These are phyloP conservation scores for Drosophila barbarae DNA, from an alignment of 2,888 invertebrate species.

Conservation along the genomic window DNA sequence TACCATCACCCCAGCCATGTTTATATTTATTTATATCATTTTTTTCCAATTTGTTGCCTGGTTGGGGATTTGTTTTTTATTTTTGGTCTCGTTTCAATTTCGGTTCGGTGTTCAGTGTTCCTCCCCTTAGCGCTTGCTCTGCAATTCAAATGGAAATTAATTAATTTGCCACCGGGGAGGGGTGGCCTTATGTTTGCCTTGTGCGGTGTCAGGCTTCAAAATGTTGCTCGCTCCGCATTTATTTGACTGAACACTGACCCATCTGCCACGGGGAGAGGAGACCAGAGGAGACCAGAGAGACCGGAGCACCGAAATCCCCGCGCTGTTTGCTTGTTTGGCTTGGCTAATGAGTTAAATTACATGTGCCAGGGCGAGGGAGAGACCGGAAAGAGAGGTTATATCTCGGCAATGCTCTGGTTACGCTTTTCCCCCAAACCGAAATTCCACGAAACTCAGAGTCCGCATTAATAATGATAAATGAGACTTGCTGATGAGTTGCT, in stretches of 20 bases:
- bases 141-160: conserved; percentile 66
- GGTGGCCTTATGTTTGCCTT: conserved; percentile 36
- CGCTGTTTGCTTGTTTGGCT: conserved; percentile 34
- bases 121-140: conserved; percentile 29
- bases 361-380: conserved; percentile 26
- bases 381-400: neutral
- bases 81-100: conserved; percentile 22
- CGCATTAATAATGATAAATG: conserved; percentile 37
- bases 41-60: conserved; percentile 12
- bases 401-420: conserved; percentile 3
- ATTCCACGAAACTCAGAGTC: conserved; percentile 5
- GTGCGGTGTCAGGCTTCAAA: conserved; percentile 47
- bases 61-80: neutral
- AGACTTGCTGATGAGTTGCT: conserved; percentile 28
- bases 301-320: neutral
- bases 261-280: neutral
- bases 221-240: conserved; percentile 27
- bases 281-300: neutral
- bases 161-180: conserved; percentile 51
- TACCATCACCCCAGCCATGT: neutral
- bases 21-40: conserved; percentile 32
- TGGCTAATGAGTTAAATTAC: conserved; percentile 57
- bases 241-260: conserved; percentile 30
- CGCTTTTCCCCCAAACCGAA: neutral
- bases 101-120: neutral